phyloP scores from a whole-genome alignment of 1,140 invertebrate genomes.

The Papilio polytes region DNA sequence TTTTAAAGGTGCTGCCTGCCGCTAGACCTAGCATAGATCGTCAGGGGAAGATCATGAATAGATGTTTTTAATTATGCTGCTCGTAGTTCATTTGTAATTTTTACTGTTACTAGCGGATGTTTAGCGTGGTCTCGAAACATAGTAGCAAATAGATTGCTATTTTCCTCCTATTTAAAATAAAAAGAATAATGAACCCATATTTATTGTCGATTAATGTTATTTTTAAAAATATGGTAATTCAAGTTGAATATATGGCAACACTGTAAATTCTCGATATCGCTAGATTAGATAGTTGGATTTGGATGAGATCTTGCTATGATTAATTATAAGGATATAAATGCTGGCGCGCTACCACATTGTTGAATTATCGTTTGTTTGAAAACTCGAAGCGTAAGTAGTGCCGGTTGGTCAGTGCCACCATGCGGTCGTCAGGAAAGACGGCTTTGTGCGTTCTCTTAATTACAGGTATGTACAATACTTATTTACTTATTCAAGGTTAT shows the following conservation, averaged over 20 bases:
- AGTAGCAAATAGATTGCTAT: background rate
- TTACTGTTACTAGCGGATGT: background rate
- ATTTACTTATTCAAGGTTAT: constrained; percentile 40
- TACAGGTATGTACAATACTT: constrained; percentile 50
- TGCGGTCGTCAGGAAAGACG: constrained; percentile 48
- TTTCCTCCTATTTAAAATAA: background rate
- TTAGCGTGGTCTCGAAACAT: background rate
- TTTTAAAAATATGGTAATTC: background rate
- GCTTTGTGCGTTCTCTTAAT: constrained; percentile 46
- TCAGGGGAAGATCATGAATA: background rate
- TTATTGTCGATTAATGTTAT: background rate
- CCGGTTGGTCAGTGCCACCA: constrained; percentile 42
- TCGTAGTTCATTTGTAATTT: background rate
- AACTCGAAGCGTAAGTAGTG: constrained; percentile 46
- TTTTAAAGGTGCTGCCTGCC: no score
- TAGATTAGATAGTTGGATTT: constrained; percentile 54
- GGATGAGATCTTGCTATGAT: constrained; percentile 50
- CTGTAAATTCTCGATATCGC: constrained; percentile 16
- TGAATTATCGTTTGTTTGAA: constrained; percentile 34
- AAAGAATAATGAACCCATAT: background rate
- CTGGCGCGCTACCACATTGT: constrained; percentile 40
- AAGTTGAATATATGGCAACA: constrained; percentile 10
- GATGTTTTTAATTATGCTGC: background rate
- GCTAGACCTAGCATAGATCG: no score
- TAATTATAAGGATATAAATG: constrained; percentile 55